A percentile compares a stretch with the other conserved stretches of the same genome.
phyloP scores from a whole-genome alignment of 2,797 vertebrate genomes.

The Manis pentadactyla region DNA sequence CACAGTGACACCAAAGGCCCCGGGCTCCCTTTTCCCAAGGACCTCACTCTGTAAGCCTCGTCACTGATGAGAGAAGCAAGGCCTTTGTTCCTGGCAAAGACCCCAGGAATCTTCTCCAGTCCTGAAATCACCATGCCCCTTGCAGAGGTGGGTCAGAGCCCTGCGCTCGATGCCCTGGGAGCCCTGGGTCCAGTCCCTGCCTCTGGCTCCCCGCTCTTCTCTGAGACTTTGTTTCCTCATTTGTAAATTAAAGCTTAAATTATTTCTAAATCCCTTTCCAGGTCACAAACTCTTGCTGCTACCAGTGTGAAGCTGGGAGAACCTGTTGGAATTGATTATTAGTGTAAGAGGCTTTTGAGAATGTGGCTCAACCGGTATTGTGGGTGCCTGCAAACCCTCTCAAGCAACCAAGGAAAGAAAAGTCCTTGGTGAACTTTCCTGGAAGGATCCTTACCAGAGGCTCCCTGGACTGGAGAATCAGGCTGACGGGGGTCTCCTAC shows the following conservation, averaged over 20 bases:
- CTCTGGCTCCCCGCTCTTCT: not conserved
- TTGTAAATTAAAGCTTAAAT: not conserved
- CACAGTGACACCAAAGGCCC: not conserved
- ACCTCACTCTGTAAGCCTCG: not conserved
- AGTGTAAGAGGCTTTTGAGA: slow-evolving; percentile 21
- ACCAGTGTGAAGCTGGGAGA: not conserved
- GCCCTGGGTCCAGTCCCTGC: not conserved
- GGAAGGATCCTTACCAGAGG: not conserved
- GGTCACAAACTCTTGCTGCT: slow-evolving; percentile 22
- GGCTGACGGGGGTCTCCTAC: not conserved
- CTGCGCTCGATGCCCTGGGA: fast-evolving
- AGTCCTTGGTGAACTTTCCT: slow-evolving; percentile 45
- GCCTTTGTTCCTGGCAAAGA: not conserved
- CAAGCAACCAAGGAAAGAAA: not conserved
- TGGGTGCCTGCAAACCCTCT: not conserved
- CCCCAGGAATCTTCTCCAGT: not conserved
- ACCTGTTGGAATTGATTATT: not conserved
- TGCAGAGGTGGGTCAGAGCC: fast-evolving
- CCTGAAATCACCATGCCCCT: no score
- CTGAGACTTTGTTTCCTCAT: not conserved
- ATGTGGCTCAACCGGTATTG: slow-evolving; percentile 70
- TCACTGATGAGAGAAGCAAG: not conserved
- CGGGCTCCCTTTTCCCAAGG: not conserved
- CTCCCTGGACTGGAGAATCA: not conserved
- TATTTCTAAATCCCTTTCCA: slow-evolving; percentile 19